phyloP scores from a whole-genome alignment of 2,888 invertebrate genomes.

The Clostera curtula region DNA sequence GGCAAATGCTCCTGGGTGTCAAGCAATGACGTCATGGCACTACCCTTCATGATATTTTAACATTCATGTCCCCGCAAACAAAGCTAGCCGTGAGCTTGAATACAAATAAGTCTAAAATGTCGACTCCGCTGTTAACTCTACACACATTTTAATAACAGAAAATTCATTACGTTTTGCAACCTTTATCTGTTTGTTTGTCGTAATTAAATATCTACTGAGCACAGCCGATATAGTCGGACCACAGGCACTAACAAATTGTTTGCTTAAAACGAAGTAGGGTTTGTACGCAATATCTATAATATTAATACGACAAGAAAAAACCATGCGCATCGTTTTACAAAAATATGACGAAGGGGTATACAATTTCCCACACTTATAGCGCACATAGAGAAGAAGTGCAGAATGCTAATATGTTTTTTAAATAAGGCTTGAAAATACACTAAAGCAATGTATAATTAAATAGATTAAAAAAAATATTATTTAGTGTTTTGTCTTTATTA shows the following conservation, averaged over 20 bases:
- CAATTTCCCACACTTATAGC: no score
- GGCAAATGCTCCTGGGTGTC: no score
- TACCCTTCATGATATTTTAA: conserved; percentile 29
- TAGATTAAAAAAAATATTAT: no score
- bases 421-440: no score
- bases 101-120: conserved; percentile 31
- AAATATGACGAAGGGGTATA: no score
- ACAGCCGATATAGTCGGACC: conserved; percentile 16
- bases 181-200: conserved; percentile 18
- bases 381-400: no score
- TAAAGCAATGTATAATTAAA: no score
- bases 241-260: not conserved
- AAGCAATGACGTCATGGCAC: conserved; percentile 59
- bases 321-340: no score
- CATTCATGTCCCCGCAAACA: conserved; percentile 31
- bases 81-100: conserved; percentile 36
- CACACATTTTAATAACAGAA: not conserved
- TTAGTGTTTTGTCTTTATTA: no score
- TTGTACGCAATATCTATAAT: no score
- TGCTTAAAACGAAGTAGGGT: not conserved
- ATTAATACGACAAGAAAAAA: no score
- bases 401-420: no score
- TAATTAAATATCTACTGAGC: conserved; percentile 24
- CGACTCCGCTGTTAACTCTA: conserved; percentile 21
- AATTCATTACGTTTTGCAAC: conserved; percentile 14